phyloP scores from a whole-genome alignment of 2,888 invertebrate species.

The Dendrolimus houi region DNA sequence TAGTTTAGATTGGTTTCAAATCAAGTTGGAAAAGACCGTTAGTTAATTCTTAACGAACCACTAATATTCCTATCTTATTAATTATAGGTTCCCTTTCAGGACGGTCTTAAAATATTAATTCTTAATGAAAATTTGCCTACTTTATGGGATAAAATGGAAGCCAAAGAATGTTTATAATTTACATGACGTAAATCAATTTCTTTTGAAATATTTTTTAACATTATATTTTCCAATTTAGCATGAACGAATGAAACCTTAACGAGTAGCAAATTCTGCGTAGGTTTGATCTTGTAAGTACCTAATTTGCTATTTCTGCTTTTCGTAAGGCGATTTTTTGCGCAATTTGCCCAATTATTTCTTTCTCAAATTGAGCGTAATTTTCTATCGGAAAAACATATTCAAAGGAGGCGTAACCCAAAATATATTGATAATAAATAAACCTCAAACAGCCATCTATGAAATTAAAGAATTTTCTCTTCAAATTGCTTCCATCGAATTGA shows the following conservation, averaged over 20 bases:
- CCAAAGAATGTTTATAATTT: background rate
- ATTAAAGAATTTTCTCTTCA: slow-evolving; percentile 6
- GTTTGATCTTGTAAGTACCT: slow-evolving; percentile 55
- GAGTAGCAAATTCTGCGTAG: slow-evolving; percentile 13
- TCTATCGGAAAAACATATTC: slow-evolving; percentile 43
- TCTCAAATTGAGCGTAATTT: slow-evolving; percentile 55
- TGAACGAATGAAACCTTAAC: background rate
- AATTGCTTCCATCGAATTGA: too few relatives aligned
- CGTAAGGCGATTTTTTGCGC: slow-evolving; percentile 54
- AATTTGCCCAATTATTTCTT: slow-evolving; percentile 63
- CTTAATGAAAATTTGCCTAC: background rate
- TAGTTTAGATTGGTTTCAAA: too few relatives aligned
- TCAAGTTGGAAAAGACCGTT: too few relatives aligned
- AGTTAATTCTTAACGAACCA: too few relatives aligned
- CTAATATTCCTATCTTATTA: too few relatives aligned
- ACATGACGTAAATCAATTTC: background rate
- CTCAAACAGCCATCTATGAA: slow-evolving; percentile 47
- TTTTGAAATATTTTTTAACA: background rate
- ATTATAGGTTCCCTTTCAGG: too few relatives aligned
- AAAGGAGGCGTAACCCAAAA: slow-evolving; percentile 44
- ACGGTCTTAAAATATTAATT: too few relatives aligned
- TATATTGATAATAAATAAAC: slow-evolving; percentile 50
- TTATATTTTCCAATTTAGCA: background rate
- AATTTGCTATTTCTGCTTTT: slow-evolving; percentile 52
- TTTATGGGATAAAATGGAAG: background rate